These are phyloP conservation scores for Panthera tigris DNA, from an alignment of 2,113 vertebrate species.

Conservation along the genomic window DNA sequence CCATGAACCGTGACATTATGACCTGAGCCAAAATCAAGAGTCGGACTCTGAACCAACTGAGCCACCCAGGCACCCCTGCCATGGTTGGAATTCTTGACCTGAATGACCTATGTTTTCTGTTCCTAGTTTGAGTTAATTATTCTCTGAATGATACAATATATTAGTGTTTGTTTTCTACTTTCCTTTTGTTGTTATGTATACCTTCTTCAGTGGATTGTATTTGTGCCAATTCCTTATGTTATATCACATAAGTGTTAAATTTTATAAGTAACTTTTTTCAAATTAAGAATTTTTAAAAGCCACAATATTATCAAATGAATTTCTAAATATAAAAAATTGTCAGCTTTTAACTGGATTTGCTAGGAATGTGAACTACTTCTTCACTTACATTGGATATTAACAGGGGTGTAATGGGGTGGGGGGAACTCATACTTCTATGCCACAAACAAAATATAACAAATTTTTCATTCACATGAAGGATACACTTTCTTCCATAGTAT, in stretches of 20 bases:
- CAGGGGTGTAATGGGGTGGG: not conserved
- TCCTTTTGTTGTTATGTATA: not conserved
- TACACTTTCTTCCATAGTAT: not conserved
- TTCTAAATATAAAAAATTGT: not conserved
- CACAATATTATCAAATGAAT: not conserved
- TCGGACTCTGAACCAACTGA: too few species aligned
- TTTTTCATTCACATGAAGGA: not conserved
- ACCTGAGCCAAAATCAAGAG: too few species aligned
- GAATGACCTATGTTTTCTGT: not conserved
- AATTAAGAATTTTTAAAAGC: not conserved
- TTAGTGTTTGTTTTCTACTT: constrained; percentile 12
- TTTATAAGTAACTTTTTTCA: constrained; percentile 10
- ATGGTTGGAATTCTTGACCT: not conserved
- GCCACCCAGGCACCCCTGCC: not conserved
- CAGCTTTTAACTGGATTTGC: not conserved
- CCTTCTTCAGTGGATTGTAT: not conserved
- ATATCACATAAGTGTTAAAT: not conserved
- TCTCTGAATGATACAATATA: not conserved
- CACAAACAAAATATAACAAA: not conserved
- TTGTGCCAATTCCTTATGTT: not conserved
- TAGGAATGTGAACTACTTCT: not conserved
- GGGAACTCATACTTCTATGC: not conserved
- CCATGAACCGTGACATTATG: too few species aligned
- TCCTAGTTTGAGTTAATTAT: not conserved
- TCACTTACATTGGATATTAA: not conserved